Base-by-base conservation (phyloP, 2,888 invertebrate species). In the Temnothorax ravouxi region DNA sequence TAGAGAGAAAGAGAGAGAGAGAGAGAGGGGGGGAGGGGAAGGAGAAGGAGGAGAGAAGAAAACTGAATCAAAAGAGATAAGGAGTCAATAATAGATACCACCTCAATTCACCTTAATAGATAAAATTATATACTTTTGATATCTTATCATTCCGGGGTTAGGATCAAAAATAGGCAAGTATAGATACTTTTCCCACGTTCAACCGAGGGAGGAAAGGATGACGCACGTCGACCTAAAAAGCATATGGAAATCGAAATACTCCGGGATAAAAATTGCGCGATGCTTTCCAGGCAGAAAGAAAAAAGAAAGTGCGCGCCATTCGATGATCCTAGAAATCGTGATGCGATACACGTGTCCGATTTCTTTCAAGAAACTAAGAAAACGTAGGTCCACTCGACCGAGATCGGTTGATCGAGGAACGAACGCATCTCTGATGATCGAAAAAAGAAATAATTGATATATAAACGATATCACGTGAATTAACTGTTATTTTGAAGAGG, bases 251-350 rank as follows among this genome's bases (percentile, higher is more conserved):
- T 72, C 18, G 56, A 56, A 56, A 59, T 74, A 72, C 11, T 34
- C 18, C 34, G 38, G 71, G 54, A 76, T 66, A 67, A 41, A 47
- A 21, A n/a, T 41, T 41, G 21, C 54, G 3, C 66, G 13, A 15
- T 34, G 21, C n/a, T 50, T 75, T 62, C 41, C n/a, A 13, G 11
- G 21, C 38, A 21, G 25, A 71, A 38, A 29, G 25, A 62, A 83
- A 54, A 47, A 81, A 81, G 83, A 75, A 75, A 75, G 75, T 67
- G 47, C 74, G 21, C 18, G 75, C 54, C 74, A 88, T 79, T 91
- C 86, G 89, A 90, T 84, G 83, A 85, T 85, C 87, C 84, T 90
- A 90, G 88, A 91, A 90, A 91, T 71, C 83, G 75, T 76, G 88
- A 84, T 84, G 47, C 72, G 56, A 61, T 72, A 79, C 38, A 71